Base-by-base conservation (phyloP, 1,140 invertebrate species). In the Polyergus mexicanus region DNA sequence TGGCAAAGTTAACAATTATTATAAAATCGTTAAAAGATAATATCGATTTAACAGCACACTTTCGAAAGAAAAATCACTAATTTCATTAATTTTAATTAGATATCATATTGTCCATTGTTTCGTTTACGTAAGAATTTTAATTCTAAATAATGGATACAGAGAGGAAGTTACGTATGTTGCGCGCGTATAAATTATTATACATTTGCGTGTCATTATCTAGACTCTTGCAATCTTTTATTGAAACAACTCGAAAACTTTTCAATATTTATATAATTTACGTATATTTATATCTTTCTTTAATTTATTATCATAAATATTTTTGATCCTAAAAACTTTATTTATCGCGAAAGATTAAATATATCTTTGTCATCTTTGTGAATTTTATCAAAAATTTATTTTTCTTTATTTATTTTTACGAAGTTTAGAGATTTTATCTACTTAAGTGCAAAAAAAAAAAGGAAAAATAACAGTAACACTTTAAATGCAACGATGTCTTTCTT, bases 251-350 rank as follows among this genome's bases (percentile, higher is more conserved):
- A 54, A 71, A 58, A 10, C 16, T 69, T 69, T 51, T 11, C n/a
- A 11, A 51, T 16, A 32, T 56, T 56, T 38, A 32, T 38, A 28
- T 19, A 10, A 72, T 32, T 72, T 54, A 54, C n/a, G 11, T n/a
- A 35, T n/a, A 56, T 56, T 25, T 35, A 25, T 41, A 3, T 38
- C 0, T 0, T 56, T 8, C 1, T 0, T 6, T 16, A 74, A 74
- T 74, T 74, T 56, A 38, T 74, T 56, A 54, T 72, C 28, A 4
- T n/a, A 32, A 72, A 35, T 32, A 74, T 56, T 11, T 56, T 35
- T 2, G 28, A 58, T 58, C 7, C 58, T 19, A 41, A n/a, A 60
- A 60, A 60, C 2, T 74, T 3, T 3, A 28, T 60, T 75, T 75
- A 7, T 60, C n/a, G 8, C 2, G 16, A 60, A 19, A 75, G 38